Conservation (phyloP, 2,797 vertebrate species). For the Rhinatrema bivittatum region DNA sequence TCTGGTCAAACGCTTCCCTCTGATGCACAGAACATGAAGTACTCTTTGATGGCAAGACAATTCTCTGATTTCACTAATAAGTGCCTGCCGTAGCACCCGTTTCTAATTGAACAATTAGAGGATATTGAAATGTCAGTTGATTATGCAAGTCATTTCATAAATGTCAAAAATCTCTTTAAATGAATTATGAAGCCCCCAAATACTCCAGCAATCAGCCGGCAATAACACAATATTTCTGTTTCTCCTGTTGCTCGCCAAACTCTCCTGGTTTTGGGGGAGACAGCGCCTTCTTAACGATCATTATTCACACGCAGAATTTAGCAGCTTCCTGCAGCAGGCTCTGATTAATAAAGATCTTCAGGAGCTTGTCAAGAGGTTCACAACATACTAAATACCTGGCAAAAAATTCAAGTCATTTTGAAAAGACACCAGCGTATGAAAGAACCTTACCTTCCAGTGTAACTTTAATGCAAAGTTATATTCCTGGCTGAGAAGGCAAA, state of each 20-base stretch:
- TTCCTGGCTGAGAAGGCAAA: background rate
- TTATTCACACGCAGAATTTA: slow-evolving; percentile 18
- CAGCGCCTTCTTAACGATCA: slow-evolving; percentile 38
- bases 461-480: background rate
- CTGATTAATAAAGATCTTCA: slow-evolving; percentile 44
- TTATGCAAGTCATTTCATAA: slow-evolving; percentile 76
- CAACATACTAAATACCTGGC: slow-evolving; percentile 33
- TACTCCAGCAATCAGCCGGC: slow-evolving; percentile 70
- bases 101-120: slow-evolving; percentile 95
- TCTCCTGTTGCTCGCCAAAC: slow-evolving; percentile 66
- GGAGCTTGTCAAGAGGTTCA: slow-evolving; percentile 36
- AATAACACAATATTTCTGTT: slow-evolving; percentile 72
- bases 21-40: slow-evolving; percentile 72
- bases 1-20: slow-evolving; percentile 68
- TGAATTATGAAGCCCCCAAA: slow-evolving; percentile 80
- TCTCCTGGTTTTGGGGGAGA: slow-evolving; percentile 11
- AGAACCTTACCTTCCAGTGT: background rate
- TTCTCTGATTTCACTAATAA: slow-evolving; percentile 83
- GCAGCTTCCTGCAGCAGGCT: slow-evolving; percentile 14
- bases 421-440: slow-evolving; percentile 1
- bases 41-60: slow-evolving; percentile 75
- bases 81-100: slow-evolving; percentile 79
- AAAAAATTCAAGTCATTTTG: slow-evolving; percentile 34
- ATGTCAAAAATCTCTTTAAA: slow-evolving; percentile 95
- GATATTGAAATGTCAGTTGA: slow-evolving; percentile 71